Evolutionary conservation across 2,888 invertebrate species (phyloP).

Genomic region (Amiota communis): DNA sequence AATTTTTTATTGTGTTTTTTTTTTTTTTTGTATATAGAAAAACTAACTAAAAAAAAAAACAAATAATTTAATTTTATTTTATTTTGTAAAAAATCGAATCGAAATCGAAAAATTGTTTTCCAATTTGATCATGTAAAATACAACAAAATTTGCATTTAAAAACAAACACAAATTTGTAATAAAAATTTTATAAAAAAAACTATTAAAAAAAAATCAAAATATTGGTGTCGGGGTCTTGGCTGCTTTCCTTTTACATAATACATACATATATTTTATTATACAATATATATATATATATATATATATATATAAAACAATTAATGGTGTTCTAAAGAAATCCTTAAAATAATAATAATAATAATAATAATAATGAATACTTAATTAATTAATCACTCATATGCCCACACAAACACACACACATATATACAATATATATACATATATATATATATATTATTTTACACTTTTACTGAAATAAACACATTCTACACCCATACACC

Average conservation of each 20-base stretch:
- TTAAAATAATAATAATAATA: too few relatives aligned
- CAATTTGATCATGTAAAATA: conserved; percentile 5
- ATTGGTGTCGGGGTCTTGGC: conserved; percentile 16
- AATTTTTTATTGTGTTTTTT: too few relatives aligned
- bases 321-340: too few relatives aligned
- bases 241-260: neutral
- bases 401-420: conserved; percentile 22
- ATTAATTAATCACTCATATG: neutral
- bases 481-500: neutral
- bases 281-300: too few relatives aligned
- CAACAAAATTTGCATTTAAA: conserved; percentile 21
- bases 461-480: neutral
- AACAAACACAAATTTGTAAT: conserved; percentile 24
- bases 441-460: neutral
- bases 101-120: neutral
- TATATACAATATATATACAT: too few relatives aligned
- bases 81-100: too few relatives aligned
- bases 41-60: conserved; percentile 10
- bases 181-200: conserved; percentile 7
- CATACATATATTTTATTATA: too few relatives aligned
- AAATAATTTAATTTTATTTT: neutral
- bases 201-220: conserved; percentile 9
- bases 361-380: neutral
- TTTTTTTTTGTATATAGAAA: neutral
- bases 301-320: too few relatives aligned